phyloP scores from a whole-genome alignment of 2,797 vertebrate species.

The Taenioides sp. region DNA sequence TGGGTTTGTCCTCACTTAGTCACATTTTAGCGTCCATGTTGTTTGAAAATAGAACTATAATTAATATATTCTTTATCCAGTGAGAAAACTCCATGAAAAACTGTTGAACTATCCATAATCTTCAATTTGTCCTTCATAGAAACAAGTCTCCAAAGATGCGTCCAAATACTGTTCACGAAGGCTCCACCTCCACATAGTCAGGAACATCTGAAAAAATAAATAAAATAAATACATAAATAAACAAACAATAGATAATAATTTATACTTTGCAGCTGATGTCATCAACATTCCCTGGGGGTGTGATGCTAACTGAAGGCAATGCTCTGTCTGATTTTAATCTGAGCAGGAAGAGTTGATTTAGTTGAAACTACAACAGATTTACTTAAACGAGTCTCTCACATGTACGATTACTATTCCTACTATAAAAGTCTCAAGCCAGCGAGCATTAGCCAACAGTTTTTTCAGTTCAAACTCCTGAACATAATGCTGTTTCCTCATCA shows the following conservation, averaged over 20 bases:
- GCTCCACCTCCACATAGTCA: not conserved
- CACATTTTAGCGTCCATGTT: not conserved
- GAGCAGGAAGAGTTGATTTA: not conserved
- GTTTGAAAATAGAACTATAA: not conserved
- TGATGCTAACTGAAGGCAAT: too few relatives aligned
- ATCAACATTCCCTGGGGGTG: too few relatives aligned
- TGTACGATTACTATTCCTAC: too few relatives aligned
- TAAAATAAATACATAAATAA: not conserved
- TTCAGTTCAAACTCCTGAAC: too few relatives aligned
- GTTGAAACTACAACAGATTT: too few relatives aligned
- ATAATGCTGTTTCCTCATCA: too few relatives aligned
- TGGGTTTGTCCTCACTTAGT: not conserved
- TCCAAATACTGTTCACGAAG: not conserved
- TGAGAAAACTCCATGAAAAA: not conserved
- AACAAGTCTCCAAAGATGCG: not conserved
- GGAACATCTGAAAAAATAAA: constrained; percentile 1
- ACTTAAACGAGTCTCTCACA: too few relatives aligned
- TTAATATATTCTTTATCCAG: not conserved
- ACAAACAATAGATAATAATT: not conserved
- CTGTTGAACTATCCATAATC: not conserved
- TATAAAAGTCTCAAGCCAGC: too few relatives aligned
- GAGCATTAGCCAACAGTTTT: too few relatives aligned
- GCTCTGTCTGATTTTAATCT: not conserved
- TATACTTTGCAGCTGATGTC: not conserved
- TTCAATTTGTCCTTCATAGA: not conserved